A percentile compares a stretch with the other conserved stretches of the same genome.
Evolutionary conservation across 2,888 invertebrate genomes (phyloP).

Genomic region (Hetaerina titia): DNA sequence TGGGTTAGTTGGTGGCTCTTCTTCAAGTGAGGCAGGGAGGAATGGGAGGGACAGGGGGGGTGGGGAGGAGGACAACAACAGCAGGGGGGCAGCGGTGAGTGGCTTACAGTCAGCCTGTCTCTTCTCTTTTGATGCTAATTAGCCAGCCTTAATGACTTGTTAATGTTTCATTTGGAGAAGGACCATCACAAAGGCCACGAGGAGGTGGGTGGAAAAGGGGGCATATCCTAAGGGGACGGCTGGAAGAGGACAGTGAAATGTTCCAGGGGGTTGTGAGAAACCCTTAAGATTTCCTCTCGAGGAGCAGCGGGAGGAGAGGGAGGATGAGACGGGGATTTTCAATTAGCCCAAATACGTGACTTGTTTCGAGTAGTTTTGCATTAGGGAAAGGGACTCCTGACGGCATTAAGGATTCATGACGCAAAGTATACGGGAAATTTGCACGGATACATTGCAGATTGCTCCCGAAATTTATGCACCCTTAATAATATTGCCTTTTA

Average conservation of each 20-base stretch:
- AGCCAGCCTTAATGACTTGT: slow-evolving; percentile 49
- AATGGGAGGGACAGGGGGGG: too few species aligned
- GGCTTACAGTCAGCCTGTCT: background rate
- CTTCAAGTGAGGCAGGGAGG: too few species aligned
- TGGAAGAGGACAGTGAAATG: background rate
- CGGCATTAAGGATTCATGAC: slow-evolving; percentile 10
- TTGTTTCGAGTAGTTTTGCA: slow-evolving; percentile 35
- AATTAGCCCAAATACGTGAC: slow-evolving; percentile 46
- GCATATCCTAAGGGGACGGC: background rate
- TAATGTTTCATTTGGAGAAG: slow-evolving; percentile 44
- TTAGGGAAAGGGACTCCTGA: background rate
- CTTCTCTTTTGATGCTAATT: slow-evolving; percentile 43
- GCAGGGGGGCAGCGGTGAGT: background rate
- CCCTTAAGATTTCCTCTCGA: background rate
- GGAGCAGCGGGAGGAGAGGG: background rate
- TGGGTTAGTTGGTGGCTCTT: background rate
- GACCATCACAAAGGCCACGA: background rate
- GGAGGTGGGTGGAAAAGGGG: background rate
- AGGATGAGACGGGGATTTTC: background rate
- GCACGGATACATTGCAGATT: background rate
- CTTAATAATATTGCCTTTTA: background rate
- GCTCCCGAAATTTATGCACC: background rate
- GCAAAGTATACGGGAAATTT: background rate
- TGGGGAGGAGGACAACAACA: too few species aligned
- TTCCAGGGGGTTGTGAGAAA: background rate